phyloP scores from a whole-genome alignment of 1,140 invertebrate species.

The Ips nitidus region DNA sequence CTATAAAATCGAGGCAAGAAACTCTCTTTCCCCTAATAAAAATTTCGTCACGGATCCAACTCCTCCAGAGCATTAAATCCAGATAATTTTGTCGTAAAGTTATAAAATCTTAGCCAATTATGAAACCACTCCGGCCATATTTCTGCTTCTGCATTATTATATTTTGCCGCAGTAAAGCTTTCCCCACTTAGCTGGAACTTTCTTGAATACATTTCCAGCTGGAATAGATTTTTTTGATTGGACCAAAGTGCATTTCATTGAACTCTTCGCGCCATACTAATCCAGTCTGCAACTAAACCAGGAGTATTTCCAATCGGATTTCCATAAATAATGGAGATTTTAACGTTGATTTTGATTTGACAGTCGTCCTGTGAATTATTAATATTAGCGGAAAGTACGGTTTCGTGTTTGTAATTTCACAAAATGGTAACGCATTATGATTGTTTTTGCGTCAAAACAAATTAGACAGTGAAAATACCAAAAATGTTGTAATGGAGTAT shows the following conservation, averaged over 20 bases:
- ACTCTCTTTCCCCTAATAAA: neutral
- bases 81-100: slow-evolving; percentile 5
- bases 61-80: neutral
- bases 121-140: slow-evolving; percentile 4
- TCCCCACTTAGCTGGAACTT: neutral
- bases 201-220: slow-evolving; percentile 2
- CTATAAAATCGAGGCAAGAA: neutral
- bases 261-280: no score
- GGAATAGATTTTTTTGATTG: neutral
- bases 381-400: no score
- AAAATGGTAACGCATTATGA: no score
- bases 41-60: neutral
- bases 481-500: no score
- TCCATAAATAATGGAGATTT: no score
- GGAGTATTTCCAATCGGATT: no score
- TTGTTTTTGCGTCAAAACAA: no score
- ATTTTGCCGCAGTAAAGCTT: slow-evolving; percentile 3
- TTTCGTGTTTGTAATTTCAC: no score
- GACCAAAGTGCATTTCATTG: neutral
- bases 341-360: no score
- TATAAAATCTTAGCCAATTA: slow-evolving; percentile 4
- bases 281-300: no score
- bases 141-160: slow-evolving; percentile 4
- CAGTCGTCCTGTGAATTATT: no score
- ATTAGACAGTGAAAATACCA: no score